Conservation (phyloP, 2,888 invertebrate genomes). For the Chaitophorus viminalis region DNA sequence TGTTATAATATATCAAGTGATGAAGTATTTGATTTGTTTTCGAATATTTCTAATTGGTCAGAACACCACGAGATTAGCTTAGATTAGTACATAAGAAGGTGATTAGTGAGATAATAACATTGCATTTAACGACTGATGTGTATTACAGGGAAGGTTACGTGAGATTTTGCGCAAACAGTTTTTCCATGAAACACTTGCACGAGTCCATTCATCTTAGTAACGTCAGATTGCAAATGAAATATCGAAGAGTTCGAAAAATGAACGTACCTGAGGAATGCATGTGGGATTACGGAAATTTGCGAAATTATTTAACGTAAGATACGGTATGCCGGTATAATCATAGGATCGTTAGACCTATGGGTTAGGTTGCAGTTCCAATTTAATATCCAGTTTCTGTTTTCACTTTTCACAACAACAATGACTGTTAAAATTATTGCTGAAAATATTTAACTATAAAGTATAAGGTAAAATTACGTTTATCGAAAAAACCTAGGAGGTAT, state of each 20-base stretch:
- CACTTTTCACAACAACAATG: too few species aligned
- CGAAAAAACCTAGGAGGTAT: too few species aligned
- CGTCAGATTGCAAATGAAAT: slow-evolving; percentile 70
- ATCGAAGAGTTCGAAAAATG: slow-evolving; percentile 69
- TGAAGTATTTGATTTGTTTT: neutral
- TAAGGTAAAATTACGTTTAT: too few species aligned
- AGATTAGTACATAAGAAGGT: too few species aligned
- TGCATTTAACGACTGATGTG: neutral
- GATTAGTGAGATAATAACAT: neutral
- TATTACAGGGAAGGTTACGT: slow-evolving; percentile 70
- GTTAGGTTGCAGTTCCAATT: too few species aligned
- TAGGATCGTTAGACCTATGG: too few species aligned
- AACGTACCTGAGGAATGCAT: slow-evolving; percentile 81
- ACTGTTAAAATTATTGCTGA: too few species aligned
- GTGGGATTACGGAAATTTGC: slow-evolving; percentile 83
- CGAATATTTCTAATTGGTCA: neutral
- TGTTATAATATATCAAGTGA: neutral
- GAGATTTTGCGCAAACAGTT: slow-evolving; percentile 70
- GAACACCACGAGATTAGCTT: neutral
- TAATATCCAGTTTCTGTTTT: too few species aligned
- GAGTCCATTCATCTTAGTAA: slow-evolving; percentile 71
- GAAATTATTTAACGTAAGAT: slow-evolving; percentile 71
- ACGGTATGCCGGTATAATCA: too few species aligned
- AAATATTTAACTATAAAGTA: too few species aligned
- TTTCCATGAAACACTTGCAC: slow-evolving; percentile 70